phyloP scores from a whole-genome alignment of 2,113 vertebrate species.

The Brevimyrus niger region DNA sequence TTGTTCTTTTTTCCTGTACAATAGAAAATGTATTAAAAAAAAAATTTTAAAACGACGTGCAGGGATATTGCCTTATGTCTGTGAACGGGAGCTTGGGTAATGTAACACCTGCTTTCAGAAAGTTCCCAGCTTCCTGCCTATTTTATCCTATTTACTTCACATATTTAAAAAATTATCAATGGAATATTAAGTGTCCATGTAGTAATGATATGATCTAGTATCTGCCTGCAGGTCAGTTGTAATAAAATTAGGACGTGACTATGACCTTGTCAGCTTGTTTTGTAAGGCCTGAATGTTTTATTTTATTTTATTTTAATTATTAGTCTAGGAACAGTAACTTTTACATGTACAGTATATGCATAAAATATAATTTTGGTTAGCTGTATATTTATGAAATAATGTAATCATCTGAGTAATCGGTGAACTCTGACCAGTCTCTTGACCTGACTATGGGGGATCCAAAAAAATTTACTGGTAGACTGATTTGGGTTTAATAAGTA shows the following conservation, averaged over 20 bases:
- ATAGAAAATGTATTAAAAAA: constrained; percentile 70
- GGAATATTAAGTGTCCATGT: constrained; percentile 70
- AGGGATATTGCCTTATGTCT: constrained; percentile 77
- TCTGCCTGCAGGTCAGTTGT: constrained; percentile 76
- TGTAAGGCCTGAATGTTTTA: constrained; percentile 52
- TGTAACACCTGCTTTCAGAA: constrained; percentile 54
- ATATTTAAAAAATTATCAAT: constrained; percentile 68
- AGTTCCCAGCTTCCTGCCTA: constrained; percentile 65
- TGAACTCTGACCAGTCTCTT: not conserved
- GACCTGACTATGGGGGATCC: not conserved
- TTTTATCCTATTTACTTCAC: constrained; percentile 65
- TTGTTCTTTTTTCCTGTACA: constrained; percentile 65
- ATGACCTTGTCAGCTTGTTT: constrained; percentile 63
- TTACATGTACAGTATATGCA: not conserved
- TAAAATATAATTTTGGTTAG: not conserved
- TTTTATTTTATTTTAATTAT: constrained; percentile 30
- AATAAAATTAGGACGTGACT: constrained; percentile 70
- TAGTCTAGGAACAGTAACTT: not conserved
- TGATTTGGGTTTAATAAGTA: not conserved
- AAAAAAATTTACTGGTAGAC: not conserved
- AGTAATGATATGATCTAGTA: constrained; percentile 67
- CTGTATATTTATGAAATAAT: not conserved
- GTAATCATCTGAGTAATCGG: not conserved
- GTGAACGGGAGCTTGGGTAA: constrained; percentile 64
- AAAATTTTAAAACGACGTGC: constrained; percentile 71